Evolutionary conservation across 2,113 vertebrate species (phyloP).

Genomic region (Coptodon bakossiorum): DNA sequence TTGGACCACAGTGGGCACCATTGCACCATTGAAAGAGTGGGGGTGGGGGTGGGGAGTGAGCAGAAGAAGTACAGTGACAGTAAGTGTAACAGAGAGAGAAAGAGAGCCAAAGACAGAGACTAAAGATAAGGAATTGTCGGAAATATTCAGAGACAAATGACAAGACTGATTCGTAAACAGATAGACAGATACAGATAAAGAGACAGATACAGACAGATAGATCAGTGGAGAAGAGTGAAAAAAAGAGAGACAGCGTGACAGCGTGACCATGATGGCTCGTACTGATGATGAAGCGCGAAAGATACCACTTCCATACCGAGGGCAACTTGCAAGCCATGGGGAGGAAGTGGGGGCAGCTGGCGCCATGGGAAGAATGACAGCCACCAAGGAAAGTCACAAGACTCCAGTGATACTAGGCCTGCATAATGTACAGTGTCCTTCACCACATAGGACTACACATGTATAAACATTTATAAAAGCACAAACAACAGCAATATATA

Average conservation of each 20-base stretch:
- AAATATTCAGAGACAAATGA: slow-evolving; percentile 18
- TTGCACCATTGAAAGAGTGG: slow-evolving; percentile 34
- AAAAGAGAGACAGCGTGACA: slow-evolving; percentile 1
- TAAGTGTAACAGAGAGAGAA: slow-evolving; percentile 16
- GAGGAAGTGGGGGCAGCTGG: not conserved
- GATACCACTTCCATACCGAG: slow-evolving; percentile 27
- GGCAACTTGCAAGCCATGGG: slow-evolving; percentile 17
- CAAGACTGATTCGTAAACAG: not conserved
- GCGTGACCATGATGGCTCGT: slow-evolving; percentile 48
- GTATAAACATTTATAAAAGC: slow-evolving; percentile 7
- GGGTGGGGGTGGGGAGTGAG: slow-evolving; percentile 10
- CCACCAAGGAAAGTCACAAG: slow-evolving; percentile 35
- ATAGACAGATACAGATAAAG: not conserved
- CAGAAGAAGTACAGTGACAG: slow-evolving; percentile 27
- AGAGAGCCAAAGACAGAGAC: not conserved
- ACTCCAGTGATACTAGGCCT: slow-evolving; percentile 14
- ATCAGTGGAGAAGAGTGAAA: slow-evolving; percentile 12
- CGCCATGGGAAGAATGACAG: slow-evolving; percentile 35
- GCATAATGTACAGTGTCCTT: slow-evolving; percentile 7
- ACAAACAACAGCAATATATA: not conserved
- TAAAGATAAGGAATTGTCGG: slow-evolving; percentile 13
- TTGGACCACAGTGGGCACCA: slow-evolving; percentile 46
- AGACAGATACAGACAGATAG: slow-evolving; percentile 4
- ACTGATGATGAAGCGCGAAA: slow-evolving; percentile 28
- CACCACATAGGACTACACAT: slow-evolving; percentile 3